Conservation (phyloP, 2,888 invertebrate genomes). For the Platynereis dumerilii region DNA sequence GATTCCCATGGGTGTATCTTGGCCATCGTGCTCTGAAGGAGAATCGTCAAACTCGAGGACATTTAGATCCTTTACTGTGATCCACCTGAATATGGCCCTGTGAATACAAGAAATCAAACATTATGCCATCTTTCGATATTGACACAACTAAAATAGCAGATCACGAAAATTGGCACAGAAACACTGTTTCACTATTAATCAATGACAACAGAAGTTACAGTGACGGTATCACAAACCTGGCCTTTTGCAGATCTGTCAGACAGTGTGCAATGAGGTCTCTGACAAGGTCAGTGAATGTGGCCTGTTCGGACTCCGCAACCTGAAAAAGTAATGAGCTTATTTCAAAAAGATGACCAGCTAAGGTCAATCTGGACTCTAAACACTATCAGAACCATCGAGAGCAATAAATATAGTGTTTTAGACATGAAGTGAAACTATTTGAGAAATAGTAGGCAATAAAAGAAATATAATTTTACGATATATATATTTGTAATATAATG, state of each 20-base stretch:
- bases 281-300: constrained; percentile 61
- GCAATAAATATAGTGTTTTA: neutral
- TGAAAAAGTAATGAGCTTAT: constrained; percentile 34
- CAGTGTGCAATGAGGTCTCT: constrained; percentile 58
- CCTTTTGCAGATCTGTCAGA: constrained; percentile 60
- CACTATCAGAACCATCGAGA: neutral
- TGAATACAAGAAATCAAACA: neutral
- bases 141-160: constrained; percentile 5
- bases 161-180: neutral
- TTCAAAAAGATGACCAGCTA: no score
- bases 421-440: neutral
- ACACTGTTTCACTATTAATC: neutral
- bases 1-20: constrained; percentile 61
- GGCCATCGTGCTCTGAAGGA: constrained; percentile 60
- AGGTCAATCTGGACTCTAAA: neutral
- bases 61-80: constrained; percentile 63
- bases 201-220: no score
- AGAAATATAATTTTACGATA: no score
- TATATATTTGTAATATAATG: no score
- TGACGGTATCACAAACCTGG: constrained; percentile 46
- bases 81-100: constrained; percentile 62
- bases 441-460: neutral
- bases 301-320: constrained; percentile 62
- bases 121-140: neutral
- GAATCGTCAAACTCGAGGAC: constrained; percentile 68